These are phyloP conservation scores for Micropoecilia bifurca DNA, from an alignment of 2,797 vertebrate genomes.

Conservation along the genomic window DNA sequence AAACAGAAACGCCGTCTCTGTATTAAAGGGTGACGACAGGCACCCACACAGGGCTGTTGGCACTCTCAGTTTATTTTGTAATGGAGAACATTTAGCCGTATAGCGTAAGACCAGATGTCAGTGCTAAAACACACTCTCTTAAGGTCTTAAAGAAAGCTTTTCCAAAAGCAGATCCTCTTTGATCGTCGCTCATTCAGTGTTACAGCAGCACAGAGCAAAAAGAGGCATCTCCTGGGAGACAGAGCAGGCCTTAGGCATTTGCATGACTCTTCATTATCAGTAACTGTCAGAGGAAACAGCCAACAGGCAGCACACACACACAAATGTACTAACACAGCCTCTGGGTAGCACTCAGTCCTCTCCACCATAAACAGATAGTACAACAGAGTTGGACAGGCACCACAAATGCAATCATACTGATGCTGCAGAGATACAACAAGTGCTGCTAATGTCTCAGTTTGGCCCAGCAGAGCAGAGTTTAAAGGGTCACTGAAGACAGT, in stretches of 20 bases:
- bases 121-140: background rate
- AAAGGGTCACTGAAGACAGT: slow-evolving; percentile 31
- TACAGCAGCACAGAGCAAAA: slow-evolving; percentile 18
- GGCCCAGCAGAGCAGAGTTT: slow-evolving; percentile 30
- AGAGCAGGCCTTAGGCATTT: slow-evolving; percentile 62
- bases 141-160: background rate
- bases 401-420: slow-evolving; percentile 71
- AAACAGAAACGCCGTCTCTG: background rate
- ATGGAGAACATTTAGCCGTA: background rate
- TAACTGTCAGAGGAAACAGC: slow-evolving; percentile 77
- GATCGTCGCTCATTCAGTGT: slow-evolving; percentile 1
- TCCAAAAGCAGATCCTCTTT: background rate
- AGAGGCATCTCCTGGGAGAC: slow-evolving; percentile 11
- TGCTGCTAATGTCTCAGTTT: slow-evolving; percentile 14
- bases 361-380: slow-evolving; percentile 55
- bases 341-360: slow-evolving; percentile 38
- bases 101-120: background rate
- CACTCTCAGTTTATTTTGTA: background rate
- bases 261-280: slow-evolving; percentile 75
- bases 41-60: background rate
- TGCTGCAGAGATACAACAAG: slow-evolving; percentile 49
- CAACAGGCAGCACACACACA: slow-evolving; percentile 55
- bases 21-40: slow-evolving; percentile 34
- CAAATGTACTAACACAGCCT: slow-evolving; percentile 28
- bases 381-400: slow-evolving; percentile 55